These are phyloP conservation scores for Channa striata DNA, from an alignment of 2,797 vertebrate genomes.

Conservation along the genomic window DNA sequence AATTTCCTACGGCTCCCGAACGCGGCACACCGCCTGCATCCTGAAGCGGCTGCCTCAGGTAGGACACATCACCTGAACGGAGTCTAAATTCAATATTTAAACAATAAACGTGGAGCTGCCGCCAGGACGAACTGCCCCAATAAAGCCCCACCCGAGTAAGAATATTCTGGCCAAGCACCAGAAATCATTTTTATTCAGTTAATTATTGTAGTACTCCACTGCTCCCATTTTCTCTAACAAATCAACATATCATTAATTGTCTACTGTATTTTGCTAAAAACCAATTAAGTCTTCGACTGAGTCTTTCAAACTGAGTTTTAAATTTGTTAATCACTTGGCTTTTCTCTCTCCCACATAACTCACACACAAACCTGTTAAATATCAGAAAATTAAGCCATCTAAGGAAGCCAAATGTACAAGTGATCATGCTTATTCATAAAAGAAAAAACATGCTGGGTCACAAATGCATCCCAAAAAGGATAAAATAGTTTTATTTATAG, in stretches of 20 bases:
- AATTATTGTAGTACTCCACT: too few species aligned
- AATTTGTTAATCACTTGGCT: too few species aligned
- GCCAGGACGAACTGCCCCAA: background rate
- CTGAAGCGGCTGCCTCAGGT: background rate
- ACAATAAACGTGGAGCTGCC: background rate
- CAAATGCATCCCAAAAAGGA: constrained; percentile 84
- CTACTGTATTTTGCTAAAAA: background rate
- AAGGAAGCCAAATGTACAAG: too few species aligned
- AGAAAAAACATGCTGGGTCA: constrained; percentile 42
- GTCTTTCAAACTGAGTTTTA: too few species aligned
- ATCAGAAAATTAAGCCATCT: too few species aligned
- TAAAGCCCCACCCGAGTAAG: background rate
- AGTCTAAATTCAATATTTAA: constrained; percentile 38
- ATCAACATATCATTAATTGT: too few species aligned
- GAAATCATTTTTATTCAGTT: too few species aligned
- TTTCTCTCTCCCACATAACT: too few species aligned
- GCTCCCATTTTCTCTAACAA: too few species aligned
- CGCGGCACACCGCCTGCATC: constrained; percentile 47
- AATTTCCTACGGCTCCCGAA: constrained; percentile 3
- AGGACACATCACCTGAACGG: background rate
- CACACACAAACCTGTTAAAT: too few species aligned
- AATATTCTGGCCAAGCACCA: background rate
- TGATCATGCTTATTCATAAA: too few species aligned
- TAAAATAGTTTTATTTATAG: constrained; percentile 98
- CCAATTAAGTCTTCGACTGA: background rate